Conservation (phyloP, 35 echinoderm and acorn worm species). For the Hemicentrotus pulcherrimus region DNA sequence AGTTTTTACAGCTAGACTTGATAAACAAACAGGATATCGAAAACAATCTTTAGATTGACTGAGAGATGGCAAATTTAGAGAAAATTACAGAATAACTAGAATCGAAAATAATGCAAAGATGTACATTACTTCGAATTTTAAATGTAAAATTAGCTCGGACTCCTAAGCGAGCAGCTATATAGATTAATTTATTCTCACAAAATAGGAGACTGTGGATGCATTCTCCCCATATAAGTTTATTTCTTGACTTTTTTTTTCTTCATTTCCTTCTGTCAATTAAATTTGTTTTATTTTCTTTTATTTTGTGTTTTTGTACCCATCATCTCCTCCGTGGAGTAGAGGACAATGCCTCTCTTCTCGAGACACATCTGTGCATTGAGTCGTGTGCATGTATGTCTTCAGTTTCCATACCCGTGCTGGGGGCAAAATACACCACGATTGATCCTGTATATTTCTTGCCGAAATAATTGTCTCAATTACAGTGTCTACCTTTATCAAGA, state of each 20-base stretch:
- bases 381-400: neutral
- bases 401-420: neutral
- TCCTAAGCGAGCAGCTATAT: too few relatives aligned
- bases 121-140: too few relatives aligned
- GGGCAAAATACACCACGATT: neutral
- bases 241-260: too few relatives aligned
- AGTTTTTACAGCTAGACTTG: too few relatives aligned
- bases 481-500: neutral
- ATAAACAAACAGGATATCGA: neutral
- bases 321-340: neutral
- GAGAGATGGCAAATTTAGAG: too few relatives aligned
- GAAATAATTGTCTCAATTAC: slow-evolving; percentile 14
- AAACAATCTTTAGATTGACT: neutral
- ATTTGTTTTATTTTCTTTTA: neutral
- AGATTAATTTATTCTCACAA: too few relatives aligned
- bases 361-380: neutral
- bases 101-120: too few relatives aligned
- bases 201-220: too few relatives aligned
- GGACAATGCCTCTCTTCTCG: neutral
- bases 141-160: too few relatives aligned
- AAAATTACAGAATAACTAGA: too few relatives aligned
- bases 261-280: neutral
- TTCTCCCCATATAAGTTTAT: too few relatives aligned
- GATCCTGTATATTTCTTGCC: neutral
- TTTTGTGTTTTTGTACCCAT: neutral